These are phyloP conservation scores for Ophthalmotilapia sp. DNA, from an alignment of 2,113 vertebrate genomes.

Conservation along the genomic window DNA sequence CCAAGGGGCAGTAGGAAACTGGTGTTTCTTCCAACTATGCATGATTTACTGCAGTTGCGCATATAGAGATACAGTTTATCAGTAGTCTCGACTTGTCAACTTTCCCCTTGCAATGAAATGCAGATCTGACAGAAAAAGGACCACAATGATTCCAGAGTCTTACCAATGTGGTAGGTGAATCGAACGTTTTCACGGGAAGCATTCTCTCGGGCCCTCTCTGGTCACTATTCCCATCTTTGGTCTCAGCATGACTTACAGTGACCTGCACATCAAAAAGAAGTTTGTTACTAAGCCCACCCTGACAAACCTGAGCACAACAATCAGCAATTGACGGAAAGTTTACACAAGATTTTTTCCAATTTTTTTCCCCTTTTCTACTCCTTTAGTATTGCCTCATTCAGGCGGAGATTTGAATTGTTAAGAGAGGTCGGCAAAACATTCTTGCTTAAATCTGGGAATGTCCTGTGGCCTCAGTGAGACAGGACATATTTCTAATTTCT, in stretches of 20 bases:
- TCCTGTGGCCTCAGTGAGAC: conserved; percentile 27
- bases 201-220: conserved; percentile 65
- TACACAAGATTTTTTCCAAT: not conserved
- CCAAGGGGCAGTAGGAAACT: conserved; percentile 33
- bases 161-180: conserved; percentile 39
- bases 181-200: not conserved
- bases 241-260: conserved; percentile 74
- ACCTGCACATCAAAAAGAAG: conserved; percentile 72
- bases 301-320: not conserved
- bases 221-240: conserved; percentile 80
- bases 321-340: not conserved
- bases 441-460: conserved; percentile 49
- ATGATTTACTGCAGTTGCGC: not conserved
- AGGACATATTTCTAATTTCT: conserved; percentile 34
- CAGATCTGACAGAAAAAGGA: not conserved
- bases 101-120: not conserved
- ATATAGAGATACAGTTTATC: not conserved
- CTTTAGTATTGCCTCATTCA: not conserved
- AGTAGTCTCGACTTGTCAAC: not conserved
- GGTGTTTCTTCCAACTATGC: not conserved
- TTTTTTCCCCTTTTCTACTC: not conserved
- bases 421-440: conserved; percentile 27
- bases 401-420: not conserved
- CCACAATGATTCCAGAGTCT: not conserved
- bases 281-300: not conserved